A percentile compares a stretch with the other conserved stretches of the same genome.
Evolutionary conservation across 35 echinoderm and acorn worm species (phyloP).

Genomic region (Eucidaris tribuloides): DNA sequence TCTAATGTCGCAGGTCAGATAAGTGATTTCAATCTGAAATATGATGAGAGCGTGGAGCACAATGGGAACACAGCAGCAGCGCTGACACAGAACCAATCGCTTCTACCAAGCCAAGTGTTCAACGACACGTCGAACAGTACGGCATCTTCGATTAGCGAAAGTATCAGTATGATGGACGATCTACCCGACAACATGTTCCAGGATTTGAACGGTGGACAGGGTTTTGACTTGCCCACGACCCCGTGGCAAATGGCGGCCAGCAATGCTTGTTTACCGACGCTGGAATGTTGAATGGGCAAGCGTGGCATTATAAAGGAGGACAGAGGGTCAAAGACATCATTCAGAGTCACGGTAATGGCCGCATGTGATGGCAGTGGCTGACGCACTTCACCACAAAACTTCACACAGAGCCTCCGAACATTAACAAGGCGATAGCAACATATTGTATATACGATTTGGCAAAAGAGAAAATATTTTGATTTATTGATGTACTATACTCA

Average conservation of each 20-base stretch:
- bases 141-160: slow-evolving; percentile 42
- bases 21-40: neutral
- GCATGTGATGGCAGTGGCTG: no score
- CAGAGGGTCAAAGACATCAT: neutral
- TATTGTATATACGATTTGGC: no score
- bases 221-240: slow-evolving; percentile 22
- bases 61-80: neutral
- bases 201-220: slow-evolving; percentile 2
- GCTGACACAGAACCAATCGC: neutral
- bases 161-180: slow-evolving; percentile 44
- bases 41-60: slow-evolving; percentile 20
- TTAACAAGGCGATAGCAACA: no score
- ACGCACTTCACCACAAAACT: no score
- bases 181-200: slow-evolving; percentile 18
- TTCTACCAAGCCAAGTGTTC: slow-evolving; percentile 17
- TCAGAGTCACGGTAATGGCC: no score
- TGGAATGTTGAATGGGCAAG: slow-evolving; percentile 45
- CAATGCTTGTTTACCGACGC: slow-evolving; percentile 16
- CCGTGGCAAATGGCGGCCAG: slow-evolving; percentile 45
- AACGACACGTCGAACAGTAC: slow-evolving; percentile 60
- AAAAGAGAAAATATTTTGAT: no score
- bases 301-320: neutral
- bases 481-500: no score
- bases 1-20: slow-evolving; percentile 20
- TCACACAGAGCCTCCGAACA: no score